Conservation (phyloP, 2,113 vertebrate genomes). For the Amphilophus citrinellus region DNA sequence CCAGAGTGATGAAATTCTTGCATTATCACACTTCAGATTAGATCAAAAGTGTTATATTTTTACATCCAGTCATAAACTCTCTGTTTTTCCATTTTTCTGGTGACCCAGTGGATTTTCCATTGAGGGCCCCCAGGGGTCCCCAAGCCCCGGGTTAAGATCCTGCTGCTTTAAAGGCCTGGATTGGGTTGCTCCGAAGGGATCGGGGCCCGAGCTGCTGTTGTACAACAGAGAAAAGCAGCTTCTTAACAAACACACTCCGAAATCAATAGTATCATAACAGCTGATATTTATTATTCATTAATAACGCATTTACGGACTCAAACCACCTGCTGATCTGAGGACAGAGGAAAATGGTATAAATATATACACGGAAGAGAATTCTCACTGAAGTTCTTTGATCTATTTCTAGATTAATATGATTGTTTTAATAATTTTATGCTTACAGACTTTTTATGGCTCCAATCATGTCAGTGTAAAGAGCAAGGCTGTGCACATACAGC, state of each 20-base stretch:
- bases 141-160: neutral
- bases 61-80: conserved; percentile 5
- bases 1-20: neutral
- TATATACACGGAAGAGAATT: neutral
- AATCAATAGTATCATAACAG: conserved; percentile 86
- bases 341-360: neutral
- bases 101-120: neutral
- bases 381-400: neutral
- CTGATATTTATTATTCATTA: conserved; percentile 85
- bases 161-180: conserved; percentile 15
- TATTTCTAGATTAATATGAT: neutral
- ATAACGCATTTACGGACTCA: conserved; percentile 74
- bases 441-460: neutral
- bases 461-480: rapidly evolving
- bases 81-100: neutral
- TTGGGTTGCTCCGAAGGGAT: conserved; percentile 50
- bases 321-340: conserved; percentile 75
- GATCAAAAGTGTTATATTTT: conserved; percentile 5
- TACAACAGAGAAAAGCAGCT: conserved; percentile 71
- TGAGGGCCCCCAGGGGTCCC: neutral
- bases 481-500: neutral
- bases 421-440: rapidly evolving
- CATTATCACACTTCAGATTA: neutral
- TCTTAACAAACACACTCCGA: conserved; percentile 78
- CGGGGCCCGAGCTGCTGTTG: conserved; percentile 57